Evolutionary conservation across 1,140 invertebrate species (phyloP).

Genomic region (Cylas formicarius): DNA sequence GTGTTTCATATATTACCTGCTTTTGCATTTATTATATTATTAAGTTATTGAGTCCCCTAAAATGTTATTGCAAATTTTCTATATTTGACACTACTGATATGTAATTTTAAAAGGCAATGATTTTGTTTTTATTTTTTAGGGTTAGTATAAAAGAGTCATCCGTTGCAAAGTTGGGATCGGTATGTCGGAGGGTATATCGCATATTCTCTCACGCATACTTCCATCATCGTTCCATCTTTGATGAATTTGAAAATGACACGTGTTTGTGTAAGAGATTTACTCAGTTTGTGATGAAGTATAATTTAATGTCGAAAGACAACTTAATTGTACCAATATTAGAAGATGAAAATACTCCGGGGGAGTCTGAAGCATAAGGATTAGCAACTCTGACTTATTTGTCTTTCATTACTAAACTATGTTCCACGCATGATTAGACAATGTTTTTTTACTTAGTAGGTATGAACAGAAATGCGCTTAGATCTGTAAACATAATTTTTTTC

Average conservation of each 20-base stretch:
- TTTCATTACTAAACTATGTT: too few species aligned
- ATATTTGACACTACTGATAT: not conserved
- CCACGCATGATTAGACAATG: too few species aligned
- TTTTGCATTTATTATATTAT: too few species aligned
- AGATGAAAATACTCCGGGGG: conserved; percentile 58
- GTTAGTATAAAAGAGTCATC: conserved; percentile 99
- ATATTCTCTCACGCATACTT: conserved; percentile 99
- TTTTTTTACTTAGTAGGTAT: too few species aligned
- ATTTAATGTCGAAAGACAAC: conserved; percentile 97
- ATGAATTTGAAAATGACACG: conserved; percentile 96
- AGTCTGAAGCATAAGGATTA: conserved; percentile 69
- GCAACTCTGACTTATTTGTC: too few species aligned
- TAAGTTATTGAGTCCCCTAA: too few species aligned
- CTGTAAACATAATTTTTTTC: too few species aligned
- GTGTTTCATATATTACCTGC: too few species aligned
- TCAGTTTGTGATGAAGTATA: conserved; percentile 96
- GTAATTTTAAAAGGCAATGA: not conserved
- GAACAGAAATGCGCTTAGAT: too few species aligned
- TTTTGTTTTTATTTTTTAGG: conserved; percentile 52
- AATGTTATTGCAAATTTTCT: too few species aligned
- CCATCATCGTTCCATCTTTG: conserved; percentile 94
- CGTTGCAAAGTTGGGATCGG: conserved; percentile 95
- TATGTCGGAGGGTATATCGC: conserved; percentile 95
- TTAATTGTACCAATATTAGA: conserved; percentile 94
- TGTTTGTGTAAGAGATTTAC: conserved; percentile 95